Evolutionary conservation across 2,113 vertebrate genomes (phyloP).

Genomic region (Festucalex cinctus): DNA sequence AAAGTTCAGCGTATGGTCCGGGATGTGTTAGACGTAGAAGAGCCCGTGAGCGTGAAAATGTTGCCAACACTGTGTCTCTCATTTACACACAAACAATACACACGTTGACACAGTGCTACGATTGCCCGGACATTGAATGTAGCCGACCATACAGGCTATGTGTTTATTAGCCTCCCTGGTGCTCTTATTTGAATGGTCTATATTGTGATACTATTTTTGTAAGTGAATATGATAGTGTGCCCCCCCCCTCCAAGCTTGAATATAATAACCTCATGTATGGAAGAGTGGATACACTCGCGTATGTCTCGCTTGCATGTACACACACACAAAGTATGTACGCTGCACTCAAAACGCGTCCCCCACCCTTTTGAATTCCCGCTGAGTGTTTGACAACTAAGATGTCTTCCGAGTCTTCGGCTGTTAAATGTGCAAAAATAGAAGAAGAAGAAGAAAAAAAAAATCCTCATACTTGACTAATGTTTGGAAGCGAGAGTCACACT

Average conservation of each 20-base stretch:
- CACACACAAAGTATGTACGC: constrained; percentile 29
- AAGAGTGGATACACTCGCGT: constrained; percentile 42
- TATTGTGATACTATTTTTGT: constrained; percentile 75
- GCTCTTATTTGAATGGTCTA: constrained; percentile 72
- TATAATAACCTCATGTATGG: constrained; percentile 59
- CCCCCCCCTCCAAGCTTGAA: constrained; percentile 46
- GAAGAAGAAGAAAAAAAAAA: constrained; percentile 9
- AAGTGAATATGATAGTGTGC: constrained; percentile 63
- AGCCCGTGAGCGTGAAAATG: constrained; percentile 58
- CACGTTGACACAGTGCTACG: constrained; percentile 44
- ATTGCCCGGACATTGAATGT: constrained; percentile 72
- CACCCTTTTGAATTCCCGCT: constrained; percentile 44
- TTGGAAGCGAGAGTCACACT: constrained; percentile 42
- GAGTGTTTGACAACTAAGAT: constrained; percentile 29
- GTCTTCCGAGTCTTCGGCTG: constrained; percentile 52
- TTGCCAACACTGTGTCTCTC: constrained; percentile 70
- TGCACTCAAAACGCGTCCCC: constrained; percentile 27
- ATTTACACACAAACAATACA: constrained; percentile 18
- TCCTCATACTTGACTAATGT: constrained; percentile 56
- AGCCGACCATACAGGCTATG: constrained; percentile 70
- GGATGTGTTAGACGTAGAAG: constrained; percentile 53
- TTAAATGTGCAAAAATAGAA: constrained; percentile 16
- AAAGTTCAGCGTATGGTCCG: constrained; percentile 51
- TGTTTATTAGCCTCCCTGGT: constrained; percentile 66
- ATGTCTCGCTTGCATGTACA: constrained; percentile 59